Percentiles rank a stretch among this genome's conserved stretches.
Conservation (phyloP, 2,113 vertebrate species). For the sheep (Ovis aries) region ARS-UI_Ramb_v3.0 NC_056070.1:46304501-46305000, state of each 20-base stretch:
- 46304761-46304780: background rate
- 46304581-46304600: background rate
- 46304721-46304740: accelerated
- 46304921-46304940: background rate
- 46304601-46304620: accelerated
- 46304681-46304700: accelerated
- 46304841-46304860: background rate
- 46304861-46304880: background rate
- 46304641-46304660: too few species aligned
- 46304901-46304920: background rate
- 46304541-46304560: background rate
- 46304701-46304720: accelerated
- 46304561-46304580: background rate
- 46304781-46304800: accelerated
- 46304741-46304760: background rate
- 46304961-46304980: background rate
- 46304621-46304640: accelerated
- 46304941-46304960: background rate
- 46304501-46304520: too few species aligned
- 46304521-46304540: accelerated
- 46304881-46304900: accelerated
- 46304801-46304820: accelerated
- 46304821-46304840: accelerated
- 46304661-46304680: accelerated
- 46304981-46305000: accelerated